Evolutionary conservation across 2,888 invertebrate genomes (phyloP).

Genomic region (Choristoneura rosaceana): DNA sequence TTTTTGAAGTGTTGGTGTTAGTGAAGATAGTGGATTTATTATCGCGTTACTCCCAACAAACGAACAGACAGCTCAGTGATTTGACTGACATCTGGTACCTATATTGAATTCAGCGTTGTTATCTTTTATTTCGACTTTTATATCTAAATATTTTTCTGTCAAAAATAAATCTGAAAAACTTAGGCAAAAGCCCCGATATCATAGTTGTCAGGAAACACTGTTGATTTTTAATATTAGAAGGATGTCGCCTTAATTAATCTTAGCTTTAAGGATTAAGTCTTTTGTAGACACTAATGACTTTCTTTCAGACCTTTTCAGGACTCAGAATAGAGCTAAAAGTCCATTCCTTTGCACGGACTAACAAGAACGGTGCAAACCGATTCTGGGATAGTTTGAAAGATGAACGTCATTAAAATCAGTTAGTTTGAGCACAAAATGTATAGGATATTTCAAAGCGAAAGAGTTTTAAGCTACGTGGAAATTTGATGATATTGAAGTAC

Average conservation of each 20-base stretch:
- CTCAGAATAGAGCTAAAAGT: background rate
- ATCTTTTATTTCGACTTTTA: too few relatives aligned
- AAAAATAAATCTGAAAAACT: too few relatives aligned
- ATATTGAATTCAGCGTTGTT: too few relatives aligned
- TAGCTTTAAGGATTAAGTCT: background rate
- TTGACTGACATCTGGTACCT: too few relatives aligned
- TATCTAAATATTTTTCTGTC: too few relatives aligned
- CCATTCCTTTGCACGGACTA: background rate
- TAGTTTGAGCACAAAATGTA: background rate
- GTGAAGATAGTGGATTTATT: background rate
- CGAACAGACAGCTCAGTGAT: too few relatives aligned
- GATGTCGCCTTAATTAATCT: background rate
- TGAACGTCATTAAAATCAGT: background rate
- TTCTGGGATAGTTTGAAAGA: background rate
- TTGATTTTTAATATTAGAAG: too few relatives aligned
- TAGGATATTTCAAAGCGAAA: background rate
- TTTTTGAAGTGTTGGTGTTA: background rate
- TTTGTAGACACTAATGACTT: constrained; percentile 22
- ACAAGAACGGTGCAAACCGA: background rate
- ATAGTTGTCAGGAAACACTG: too few relatives aligned
- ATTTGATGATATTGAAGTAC: too few relatives aligned
- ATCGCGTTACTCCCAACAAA: background rate
- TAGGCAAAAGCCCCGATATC: too few relatives aligned
- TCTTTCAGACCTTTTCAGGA: constrained; percentile 24
- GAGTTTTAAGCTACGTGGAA: background rate